Evolutionary conservation across 2,888 invertebrate genomes (phyloP), one percentile per base, ranked within the genome.

Genomic region (Diplolepis rosae): DNA sequence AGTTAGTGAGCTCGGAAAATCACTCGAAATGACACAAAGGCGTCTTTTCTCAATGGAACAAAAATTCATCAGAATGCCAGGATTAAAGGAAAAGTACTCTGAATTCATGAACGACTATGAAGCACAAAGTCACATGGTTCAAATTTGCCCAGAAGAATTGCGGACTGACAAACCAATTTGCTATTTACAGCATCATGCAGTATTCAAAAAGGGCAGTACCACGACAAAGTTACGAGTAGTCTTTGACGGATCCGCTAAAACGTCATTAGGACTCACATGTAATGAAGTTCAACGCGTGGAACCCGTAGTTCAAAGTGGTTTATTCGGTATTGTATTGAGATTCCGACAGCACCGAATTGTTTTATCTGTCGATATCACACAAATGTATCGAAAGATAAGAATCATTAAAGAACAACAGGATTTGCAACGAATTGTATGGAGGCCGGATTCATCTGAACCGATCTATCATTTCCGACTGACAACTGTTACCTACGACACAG

Each of bases 161-260:
- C 2, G n/a, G n/a, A 39, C 13, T 39, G 7, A 30, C 2, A n/a
- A 56, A 27, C 5, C 56, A 7, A 2, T 27, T 71, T 48, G 72
- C 54, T 85, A 82, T 70, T 61, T 85, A 5, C 84, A 84, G 13
- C 84, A 86, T 75, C 85, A 84, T 45, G 69, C 80, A n/a, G n/a
- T n/a, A n/a, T n/a, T n/a, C n/a, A n/a, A n/a, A n/a, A n/a, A n/a
- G n/a, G n/a, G n/a, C n/a, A 0, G 82, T 86, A 0, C 76, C 74
- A 15, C 79, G 79, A 65, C 72, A 75, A n/a, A 80, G 27, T 56
- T 84, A 18, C 71, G 84, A n/a, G n/a, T n/a, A n/a, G n/a, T n/a
- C n/a, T n/a, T n/a, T n/a, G n/a, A n/a, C n/a, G n/a, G n/a, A n/a
- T n/a, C n/a, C n/a, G n/a, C n/a, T n/a, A n/a, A n/a, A n/a, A n/a